Conservation (phyloP, 2,888 invertebrate species). For the Selenia dentaria region DNA sequence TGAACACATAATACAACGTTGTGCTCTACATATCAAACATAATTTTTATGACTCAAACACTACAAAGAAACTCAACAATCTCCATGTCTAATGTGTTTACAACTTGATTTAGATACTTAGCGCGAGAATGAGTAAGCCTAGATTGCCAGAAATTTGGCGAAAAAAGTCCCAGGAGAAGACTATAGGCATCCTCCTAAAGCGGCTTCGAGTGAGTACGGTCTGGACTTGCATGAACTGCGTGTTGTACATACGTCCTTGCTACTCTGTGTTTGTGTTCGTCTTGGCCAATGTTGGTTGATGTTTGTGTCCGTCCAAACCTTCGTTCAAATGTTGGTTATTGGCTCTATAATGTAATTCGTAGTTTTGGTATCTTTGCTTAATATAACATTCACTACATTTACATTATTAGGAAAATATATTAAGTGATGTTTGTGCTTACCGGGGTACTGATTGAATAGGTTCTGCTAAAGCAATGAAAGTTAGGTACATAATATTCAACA, state of each 20-base stretch:
- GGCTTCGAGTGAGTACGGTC: constrained; percentile 68
- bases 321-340: constrained; percentile 33
- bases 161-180: constrained; percentile 73
- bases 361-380: too few relatives aligned
- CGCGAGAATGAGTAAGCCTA: constrained; percentile 54
- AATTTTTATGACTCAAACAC: too few relatives aligned
- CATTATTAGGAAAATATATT: too few relatives aligned
- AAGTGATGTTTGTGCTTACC: too few relatives aligned
- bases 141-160: constrained; percentile 74
- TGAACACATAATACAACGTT: too few relatives aligned
- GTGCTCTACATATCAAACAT: too few relatives aligned
- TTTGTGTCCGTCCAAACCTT: constrained; percentile 44
- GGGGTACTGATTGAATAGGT: too few relatives aligned
- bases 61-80: too few relatives aligned
- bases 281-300: constrained; percentile 40
- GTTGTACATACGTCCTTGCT: constrained; percentile 54
- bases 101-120: constrained; percentile 65
- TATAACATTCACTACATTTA: too few relatives aligned
- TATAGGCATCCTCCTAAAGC: constrained; percentile 71
- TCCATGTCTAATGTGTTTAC: too few relatives aligned
- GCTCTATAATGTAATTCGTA: background rate
- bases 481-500: too few relatives aligned
- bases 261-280: constrained; percentile 51
- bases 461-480: too few relatives aligned
- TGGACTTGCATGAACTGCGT: constrained; percentile 41